A percentile compares a stretch with the other conserved stretches of the same genome.
Conservation (phyloP, 2,113 vertebrate genomes). For the Scatophagus argus region DNA sequence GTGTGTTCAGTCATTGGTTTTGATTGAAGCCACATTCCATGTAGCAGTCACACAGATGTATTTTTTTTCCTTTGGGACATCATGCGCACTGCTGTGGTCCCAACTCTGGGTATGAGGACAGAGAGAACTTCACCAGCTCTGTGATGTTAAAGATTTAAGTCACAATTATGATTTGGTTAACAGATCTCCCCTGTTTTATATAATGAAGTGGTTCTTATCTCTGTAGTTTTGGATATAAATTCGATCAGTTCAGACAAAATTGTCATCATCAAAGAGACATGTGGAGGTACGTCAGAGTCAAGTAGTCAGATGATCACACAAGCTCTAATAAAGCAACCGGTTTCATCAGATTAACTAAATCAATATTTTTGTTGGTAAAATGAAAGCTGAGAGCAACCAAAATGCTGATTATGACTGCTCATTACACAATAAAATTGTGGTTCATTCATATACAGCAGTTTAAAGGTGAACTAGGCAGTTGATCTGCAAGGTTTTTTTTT, state of each 20-base stretch:
- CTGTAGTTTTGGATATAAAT: neutral
- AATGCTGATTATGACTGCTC: neutral
- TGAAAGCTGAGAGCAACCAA: neutral
- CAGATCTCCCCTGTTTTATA: too few relatives aligned
- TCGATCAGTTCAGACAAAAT: neutral
- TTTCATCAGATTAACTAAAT: neutral
- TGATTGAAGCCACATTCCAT: slow-evolving; percentile 38
- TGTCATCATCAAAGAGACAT: neutral
- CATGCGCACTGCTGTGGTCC: neutral
- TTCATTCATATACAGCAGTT: neutral
- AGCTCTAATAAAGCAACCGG: neutral
- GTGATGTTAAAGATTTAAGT: neutral
- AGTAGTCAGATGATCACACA: neutral
- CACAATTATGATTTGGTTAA: neutral
- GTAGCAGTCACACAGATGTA: neutral
- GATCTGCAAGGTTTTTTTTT: neutral
- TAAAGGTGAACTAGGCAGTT: neutral
- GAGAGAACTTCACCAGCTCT: neutral
- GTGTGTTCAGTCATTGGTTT: slow-evolving; percentile 10
- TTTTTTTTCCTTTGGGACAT: neutral
- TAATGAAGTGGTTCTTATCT: neutral
- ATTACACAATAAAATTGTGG: slow-evolving; percentile 9
- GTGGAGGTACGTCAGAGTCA: too few relatives aligned
- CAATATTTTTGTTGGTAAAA: slow-evolving; percentile 2
- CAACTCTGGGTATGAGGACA: too few relatives aligned